Evolutionary conservation across 2,113 vertebrate genomes (phyloP), one percentile per base, ranked within the genome.

Genomic region (Rhagologus leucostigma): DNA sequence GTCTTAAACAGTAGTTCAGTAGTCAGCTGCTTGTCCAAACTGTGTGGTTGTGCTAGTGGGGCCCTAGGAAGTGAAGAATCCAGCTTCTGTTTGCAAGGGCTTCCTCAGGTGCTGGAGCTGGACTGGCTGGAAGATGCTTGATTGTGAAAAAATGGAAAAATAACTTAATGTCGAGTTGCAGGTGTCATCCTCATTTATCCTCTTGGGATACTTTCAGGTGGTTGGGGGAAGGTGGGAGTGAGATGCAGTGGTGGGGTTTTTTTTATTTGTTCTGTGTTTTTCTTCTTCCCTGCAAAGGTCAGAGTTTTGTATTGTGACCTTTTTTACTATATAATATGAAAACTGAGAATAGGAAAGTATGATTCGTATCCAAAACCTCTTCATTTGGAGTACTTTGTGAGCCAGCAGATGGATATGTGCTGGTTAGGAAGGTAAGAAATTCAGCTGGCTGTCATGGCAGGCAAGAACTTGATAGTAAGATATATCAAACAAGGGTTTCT

Each of bases 241-340:
- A 19, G 21, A 24, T 63, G 6, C 22, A 16, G 18, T 7, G 7
- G 11, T 24, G 7, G 4, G 0, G 0, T 4, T 14, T 37, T 75
- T 59, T 8, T 7, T 0, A 0, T 59, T 92, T 85, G 3, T 63
- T 84, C 7, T 29, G 7, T 49, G 19, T 3, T 82, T 41, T 88
- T 47, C 19, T 70, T 39, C 32, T 90, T 93, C 46, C 29, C 53
- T 67, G 23, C 24, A 49, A 62, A 77, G 41, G 26, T 53, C 19
- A 37, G 23, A 69, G 32, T 81, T 82, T n/a, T 68, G 8, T 46
- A 4, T 35, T 75, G 53, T 85, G 57, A 59, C 30, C 7, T 71
- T 85, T 79, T 64, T 55, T 37, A 42, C 33, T 35, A 14, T 3
- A 3, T 35, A 47, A 30, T 39, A 13, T 6, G 8, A 85, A 85